Evolutionary conservation across 2,888 invertebrate species (phyloP), one percentile per base, ranked within the genome.

Genomic region (Mellilla xanthometata): DNA sequence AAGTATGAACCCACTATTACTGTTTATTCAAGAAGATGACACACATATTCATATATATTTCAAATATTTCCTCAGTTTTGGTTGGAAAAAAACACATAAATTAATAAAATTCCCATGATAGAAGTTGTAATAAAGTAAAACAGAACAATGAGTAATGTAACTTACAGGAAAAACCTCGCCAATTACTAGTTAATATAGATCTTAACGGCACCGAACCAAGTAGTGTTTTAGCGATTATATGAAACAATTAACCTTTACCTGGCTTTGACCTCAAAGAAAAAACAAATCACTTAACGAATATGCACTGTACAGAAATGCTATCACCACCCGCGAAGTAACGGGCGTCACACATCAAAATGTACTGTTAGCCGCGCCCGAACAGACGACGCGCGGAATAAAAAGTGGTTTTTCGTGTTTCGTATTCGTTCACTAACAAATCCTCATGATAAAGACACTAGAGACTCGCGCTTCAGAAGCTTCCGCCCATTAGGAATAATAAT

Each of bases 351-450:
- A 74, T 72, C 57, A 54, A 61, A 52, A 61, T 59, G 74, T 74
- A 81, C 77, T 72, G 79, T 81, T 80, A 76, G 48, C 42, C 58
- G 57, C 62, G 60, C 52, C 64, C 60, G 66, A 51, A 57, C 59
- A 59, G 58, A 59, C 60, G 54, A 65, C 54, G 64, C 58, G 60
- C 58, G 51, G 45, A 54, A 48, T 56, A 61, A 61, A 68, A 76
- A 78, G 76, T 67, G 56, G 77, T 77, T 72, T 75, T 76, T 75
- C 80, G 65, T 67, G 74, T 80, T 78, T 72, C 62, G 66, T 65
- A 62, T 78, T 72, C 62, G 66, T 65, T 62, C 60, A 29, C 44
- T 32, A 40, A 22, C 47, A 62, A 56, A 56, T 62, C 54, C 57
- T 54, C 62, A 64, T 56, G 57, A 60, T 57, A 56, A 54, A 52